Evolutionary conservation across 2,888 invertebrate genomes (phyloP).

Genomic region (Phalangium opilio): DNA sequence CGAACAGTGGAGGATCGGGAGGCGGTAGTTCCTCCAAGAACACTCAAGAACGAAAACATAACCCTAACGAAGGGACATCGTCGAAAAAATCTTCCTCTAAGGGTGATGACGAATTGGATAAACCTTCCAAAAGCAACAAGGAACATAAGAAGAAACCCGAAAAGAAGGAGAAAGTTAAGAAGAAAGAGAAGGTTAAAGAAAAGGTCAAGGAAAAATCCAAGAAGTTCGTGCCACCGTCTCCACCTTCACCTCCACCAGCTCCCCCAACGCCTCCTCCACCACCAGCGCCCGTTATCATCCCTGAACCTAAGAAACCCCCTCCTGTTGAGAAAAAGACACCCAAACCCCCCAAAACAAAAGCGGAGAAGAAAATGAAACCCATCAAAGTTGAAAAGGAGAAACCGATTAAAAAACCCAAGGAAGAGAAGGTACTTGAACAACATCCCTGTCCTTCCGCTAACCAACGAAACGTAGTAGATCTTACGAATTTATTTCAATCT

Average conservation of each 20-base stretch:
- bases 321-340: constrained; percentile 10
- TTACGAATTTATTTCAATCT: background rate
- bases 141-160: constrained; percentile 11
- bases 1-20: too few relatives aligned
- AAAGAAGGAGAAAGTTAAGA: constrained; percentile 12
- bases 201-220: constrained; percentile 10
- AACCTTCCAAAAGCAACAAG: constrained; percentile 3
- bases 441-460: background rate
- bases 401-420: constrained; percentile 15
- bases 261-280: background rate
- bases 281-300: background rate
- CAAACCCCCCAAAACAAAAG: constrained; percentile 6
- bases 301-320: background rate
- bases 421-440: constrained; percentile 10
- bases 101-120: too few relatives aligned
- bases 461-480: too few relatives aligned
- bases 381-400: constrained; percentile 9
- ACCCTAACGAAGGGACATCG: too few relatives aligned
- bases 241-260: constrained; percentile 1
- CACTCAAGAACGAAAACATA: too few relatives aligned
- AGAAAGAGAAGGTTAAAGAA: constrained; percentile 3
- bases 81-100: too few relatives aligned
- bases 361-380: constrained; percentile 12
- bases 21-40: too few relatives aligned
- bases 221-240: constrained; percentile 3